A percentile compares a stretch with the other conserved stretches of the same genome.
These are phyloP conservation scores for Thamnophis elegans DNA, from an alignment of 2,797 vertebrate genomes.

Conservation along the genomic window DNA sequence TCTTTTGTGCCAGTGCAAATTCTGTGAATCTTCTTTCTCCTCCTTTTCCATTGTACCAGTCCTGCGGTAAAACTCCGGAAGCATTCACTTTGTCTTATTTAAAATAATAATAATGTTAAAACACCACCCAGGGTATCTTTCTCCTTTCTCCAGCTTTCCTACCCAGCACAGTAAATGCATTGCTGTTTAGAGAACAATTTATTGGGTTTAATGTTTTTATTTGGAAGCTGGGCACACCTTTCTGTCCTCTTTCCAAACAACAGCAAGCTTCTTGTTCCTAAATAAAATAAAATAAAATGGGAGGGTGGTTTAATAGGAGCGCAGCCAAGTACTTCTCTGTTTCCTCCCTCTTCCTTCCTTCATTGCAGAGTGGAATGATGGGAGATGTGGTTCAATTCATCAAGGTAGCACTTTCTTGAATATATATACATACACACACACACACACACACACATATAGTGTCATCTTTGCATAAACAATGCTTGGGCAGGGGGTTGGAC, in stretches of 20 bases:
- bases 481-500: too few species aligned
- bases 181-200: neutral
- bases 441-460: too few species aligned
- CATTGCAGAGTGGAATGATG: neutral
- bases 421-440: too few species aligned
- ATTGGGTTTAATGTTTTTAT: neutral
- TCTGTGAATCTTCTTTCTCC: neutral
- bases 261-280: neutral
- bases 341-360: neutral
- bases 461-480: neutral
- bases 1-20: neutral
- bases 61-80: neutral
- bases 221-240: neutral
- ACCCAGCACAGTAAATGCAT: neutral
- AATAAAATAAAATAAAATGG: neutral
- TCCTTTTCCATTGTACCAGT: neutral
- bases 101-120: neutral
- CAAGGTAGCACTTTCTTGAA: neutral
- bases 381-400: neutral
- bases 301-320: neutral
- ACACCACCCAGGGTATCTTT: neutral
- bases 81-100: neutral
- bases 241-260: neutral
- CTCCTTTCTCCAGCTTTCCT: neutral
- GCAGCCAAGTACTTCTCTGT: neutral